Evolutionary conservation across 2,888 invertebrate genomes (phyloP), one percentile per base, ranked within the genome.

Genomic region (Scelioninae gen. 2): DNA sequence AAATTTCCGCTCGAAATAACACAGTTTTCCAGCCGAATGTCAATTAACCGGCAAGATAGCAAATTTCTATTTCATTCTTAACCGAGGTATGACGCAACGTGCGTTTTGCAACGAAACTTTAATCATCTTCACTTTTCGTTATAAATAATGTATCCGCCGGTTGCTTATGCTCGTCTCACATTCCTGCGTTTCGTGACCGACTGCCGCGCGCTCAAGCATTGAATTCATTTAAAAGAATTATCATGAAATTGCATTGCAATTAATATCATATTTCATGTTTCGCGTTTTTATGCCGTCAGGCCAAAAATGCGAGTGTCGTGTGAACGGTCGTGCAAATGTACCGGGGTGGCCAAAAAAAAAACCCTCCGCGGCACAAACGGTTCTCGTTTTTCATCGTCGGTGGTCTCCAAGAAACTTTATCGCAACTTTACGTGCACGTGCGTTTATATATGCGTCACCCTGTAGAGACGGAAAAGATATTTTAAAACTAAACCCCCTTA

Each of bases 151-250:
- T 58, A 70, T 67, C 55, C 48, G 43, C 25, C 16, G 37, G 25
- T 25, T 22, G 45, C 16, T 39, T 11, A 19, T 45, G 63, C 61
- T 55, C 61, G 55, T 70, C 65, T 53, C 16, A 46, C 57, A 64
- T 71, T 64, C 57, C 16, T 53, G 52, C 35, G 46, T 63, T 64
- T 68, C 74, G 74, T 74, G 74, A 71, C 74, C 67, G 60, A 50
- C 58, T 50, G 61, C 45, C 31, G 61, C 61, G 61, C 61, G 35
- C 39, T 52, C 67, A 18, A 28, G 71, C 28, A 46, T 55, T 70
- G 74, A 60, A 74, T 74, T 71, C 71, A 74, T 74, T 74, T 71
- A 43, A 74, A 74, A 74, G 74, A 74, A 74, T 74, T 74, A 74
- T 74, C 74, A 74, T 74, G 71, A 67, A 71, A 74, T 74, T 74